phyloP scores from a whole-genome alignment of 2,888 invertebrate species.

The Strigamia maritima region DNA sequence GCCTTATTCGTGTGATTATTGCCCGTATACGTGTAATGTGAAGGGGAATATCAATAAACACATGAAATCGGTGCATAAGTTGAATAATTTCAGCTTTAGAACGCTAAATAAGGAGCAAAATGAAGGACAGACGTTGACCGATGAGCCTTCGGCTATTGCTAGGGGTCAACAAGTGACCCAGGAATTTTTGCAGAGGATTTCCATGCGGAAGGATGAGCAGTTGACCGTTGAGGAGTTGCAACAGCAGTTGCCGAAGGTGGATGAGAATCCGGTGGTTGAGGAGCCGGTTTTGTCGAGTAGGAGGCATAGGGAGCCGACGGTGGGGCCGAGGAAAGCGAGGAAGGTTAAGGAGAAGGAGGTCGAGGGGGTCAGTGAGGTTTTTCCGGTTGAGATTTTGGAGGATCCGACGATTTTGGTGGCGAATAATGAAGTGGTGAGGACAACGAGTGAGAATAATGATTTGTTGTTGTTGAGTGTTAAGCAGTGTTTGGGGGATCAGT shows the following conservation, averaged over 20 bases:
- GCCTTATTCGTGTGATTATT: constrained; percentile 46
- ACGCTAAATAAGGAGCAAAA: constrained; percentile 3
- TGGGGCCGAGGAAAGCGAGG: not conserved
- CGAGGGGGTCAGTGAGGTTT: too few species aligned
- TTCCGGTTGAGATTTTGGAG: not conserved
- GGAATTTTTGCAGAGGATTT: constrained; percentile 39
- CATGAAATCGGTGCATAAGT: constrained; percentile 45
- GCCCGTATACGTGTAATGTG: constrained; percentile 46
- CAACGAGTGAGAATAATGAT: not conserved
- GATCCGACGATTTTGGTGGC: not conserved
- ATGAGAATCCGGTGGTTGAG: not conserved
- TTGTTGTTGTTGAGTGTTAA: not conserved
- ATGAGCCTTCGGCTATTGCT: constrained; percentile 28
- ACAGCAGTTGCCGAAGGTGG: not conserved
- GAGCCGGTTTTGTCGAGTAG: not conserved
- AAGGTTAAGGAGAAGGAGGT: not conserved
- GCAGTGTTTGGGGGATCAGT: not conserved
- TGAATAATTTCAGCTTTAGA: constrained; percentile 45
- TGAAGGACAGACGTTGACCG: not conserved
- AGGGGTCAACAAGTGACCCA: constrained; percentile 40
- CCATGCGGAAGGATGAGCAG: constrained; percentile 41
- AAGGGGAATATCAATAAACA: constrained; percentile 48
- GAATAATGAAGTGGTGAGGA: not conserved
- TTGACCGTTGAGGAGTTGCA: constrained; percentile 40
- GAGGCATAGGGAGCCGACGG: not conserved